Conservation (phyloP, 2,888 invertebrate species). For the Drosophila histrio region DNA sequence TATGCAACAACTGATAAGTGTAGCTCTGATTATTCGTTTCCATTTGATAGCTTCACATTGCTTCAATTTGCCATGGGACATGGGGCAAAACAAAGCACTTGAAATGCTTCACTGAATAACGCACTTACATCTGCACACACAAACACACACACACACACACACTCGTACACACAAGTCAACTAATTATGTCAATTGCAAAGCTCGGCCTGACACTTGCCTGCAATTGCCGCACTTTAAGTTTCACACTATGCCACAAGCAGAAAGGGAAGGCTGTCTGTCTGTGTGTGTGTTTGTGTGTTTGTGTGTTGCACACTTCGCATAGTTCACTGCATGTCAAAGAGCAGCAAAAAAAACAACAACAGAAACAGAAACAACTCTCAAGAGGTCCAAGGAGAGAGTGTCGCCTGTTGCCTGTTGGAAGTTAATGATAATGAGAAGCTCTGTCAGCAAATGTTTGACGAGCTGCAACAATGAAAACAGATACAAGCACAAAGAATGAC, state of each 20-base stretch:
- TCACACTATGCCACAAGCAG: slow-evolving; percentile 22
- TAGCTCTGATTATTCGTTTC: slow-evolving; percentile 4
- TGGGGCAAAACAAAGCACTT: slow-evolving; percentile 46
- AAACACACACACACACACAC: slow-evolving; percentile 1
- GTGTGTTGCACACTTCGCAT: slow-evolving; percentile 18
- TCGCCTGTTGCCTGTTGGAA: slow-evolving; percentile 30
- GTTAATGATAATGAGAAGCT: slow-evolving; percentile 32
- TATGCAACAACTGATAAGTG: background rate
- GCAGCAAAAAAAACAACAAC: slow-evolving; percentile 27
- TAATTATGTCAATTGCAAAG: slow-evolving; percentile 71
- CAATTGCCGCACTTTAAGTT: slow-evolving; percentile 51
- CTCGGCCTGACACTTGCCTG: slow-evolving; percentile 53
- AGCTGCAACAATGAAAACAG: slow-evolving; percentile 32
- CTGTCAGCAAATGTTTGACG: slow-evolving; percentile 34
- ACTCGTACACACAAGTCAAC: slow-evolving; percentile 23
- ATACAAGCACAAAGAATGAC: slow-evolving; percentile 7
- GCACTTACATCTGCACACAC: slow-evolving; percentile 16
- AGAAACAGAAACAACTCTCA: slow-evolving; percentile 21
- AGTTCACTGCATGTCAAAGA: slow-evolving; percentile 44
- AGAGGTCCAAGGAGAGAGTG: slow-evolving; percentile 37
- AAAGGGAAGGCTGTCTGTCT: background rate
- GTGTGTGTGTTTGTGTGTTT: background rate
- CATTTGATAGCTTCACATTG: slow-evolving; percentile 27
- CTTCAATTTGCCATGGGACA: slow-evolving; percentile 22
- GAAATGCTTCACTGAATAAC: slow-evolving; percentile 27